Evolutionary conservation across 2,888 invertebrate species (phyloP).

Genomic region (Lapara coniferarum): DNA sequence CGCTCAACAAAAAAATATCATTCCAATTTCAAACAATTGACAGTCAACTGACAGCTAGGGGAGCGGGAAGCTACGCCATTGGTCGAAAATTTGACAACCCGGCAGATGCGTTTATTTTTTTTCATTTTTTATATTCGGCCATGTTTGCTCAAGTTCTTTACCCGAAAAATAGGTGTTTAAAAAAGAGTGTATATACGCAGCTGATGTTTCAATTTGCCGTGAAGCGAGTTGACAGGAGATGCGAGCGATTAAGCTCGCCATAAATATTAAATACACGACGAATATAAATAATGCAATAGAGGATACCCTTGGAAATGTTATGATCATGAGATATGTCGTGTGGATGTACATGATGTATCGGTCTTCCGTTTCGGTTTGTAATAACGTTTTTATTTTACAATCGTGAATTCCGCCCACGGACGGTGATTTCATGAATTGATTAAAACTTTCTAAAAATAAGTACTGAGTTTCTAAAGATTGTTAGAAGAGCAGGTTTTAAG

Average conservation of each 20-base stretch:
- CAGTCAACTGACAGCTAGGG: constrained; percentile 80
- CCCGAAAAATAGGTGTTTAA: constrained; percentile 59
- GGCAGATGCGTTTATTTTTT: constrained; percentile 77
- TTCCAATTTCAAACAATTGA: constrained; percentile 71
- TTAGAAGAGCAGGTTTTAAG: no score
- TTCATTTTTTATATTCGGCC: constrained; percentile 57
- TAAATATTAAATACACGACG: constrained; percentile 52
- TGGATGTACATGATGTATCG: constrained; percentile 59
- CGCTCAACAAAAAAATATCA: constrained; percentile 68
- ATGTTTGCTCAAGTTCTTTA: constrained; percentile 77
- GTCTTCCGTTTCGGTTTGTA: constrained; percentile 50
- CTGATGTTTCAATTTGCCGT: constrained; percentile 70
- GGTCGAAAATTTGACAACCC: constrained; percentile 78
- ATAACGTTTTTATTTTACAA: constrained; percentile 31
- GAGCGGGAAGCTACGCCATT: constrained; percentile 72
- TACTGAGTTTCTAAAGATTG: not conserved
- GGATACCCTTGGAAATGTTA: constrained; percentile 48
- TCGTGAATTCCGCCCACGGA: constrained; percentile 7
- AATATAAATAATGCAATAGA: constrained; percentile 51
- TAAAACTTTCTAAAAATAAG: not conserved
- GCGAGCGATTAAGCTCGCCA: constrained; percentile 56
- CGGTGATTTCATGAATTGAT: constrained; percentile 12
- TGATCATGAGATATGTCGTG: constrained; percentile 50
- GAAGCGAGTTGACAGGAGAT: constrained; percentile 67
- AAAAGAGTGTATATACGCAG: constrained; percentile 54